Evolutionary conservation across 2,797 vertebrate genomes (phyloP).

Genomic region (Okamejei kenojei): DNA sequence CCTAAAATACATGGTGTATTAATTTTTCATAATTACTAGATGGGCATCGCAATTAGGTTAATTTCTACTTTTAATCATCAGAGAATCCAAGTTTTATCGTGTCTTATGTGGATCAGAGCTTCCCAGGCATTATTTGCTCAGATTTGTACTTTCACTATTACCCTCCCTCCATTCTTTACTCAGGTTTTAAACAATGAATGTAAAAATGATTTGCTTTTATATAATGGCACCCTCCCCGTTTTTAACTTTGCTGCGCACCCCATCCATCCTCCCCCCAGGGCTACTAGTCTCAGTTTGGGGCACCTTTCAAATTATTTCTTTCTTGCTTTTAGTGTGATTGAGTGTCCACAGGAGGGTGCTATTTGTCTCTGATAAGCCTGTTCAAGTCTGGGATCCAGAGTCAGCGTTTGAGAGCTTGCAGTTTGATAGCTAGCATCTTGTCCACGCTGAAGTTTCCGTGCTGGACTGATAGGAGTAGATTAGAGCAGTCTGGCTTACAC

Average conservation of each 20-base stretch:
- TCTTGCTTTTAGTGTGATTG: background rate
- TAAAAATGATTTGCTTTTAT: too few relatives aligned
- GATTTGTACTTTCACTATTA: too few relatives aligned
- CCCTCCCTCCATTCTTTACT: too few relatives aligned
- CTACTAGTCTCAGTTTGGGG: too few relatives aligned
- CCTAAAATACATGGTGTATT: background rate
- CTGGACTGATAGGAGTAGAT: constrained; percentile 16
- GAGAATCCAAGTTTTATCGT: background rate
- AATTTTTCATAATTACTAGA: background rate
- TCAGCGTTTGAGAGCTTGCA: constrained; percentile 7
- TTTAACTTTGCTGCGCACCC: too few relatives aligned
- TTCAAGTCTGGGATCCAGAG: background rate
- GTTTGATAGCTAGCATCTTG: constrained; percentile 11
- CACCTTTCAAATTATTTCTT: background rate
- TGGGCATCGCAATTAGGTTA: background rate
- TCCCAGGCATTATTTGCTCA: too few relatives aligned
- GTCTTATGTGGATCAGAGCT: background rate
- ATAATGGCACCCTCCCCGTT: too few relatives aligned
- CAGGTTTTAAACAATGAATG: too few relatives aligned
- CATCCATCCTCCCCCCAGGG: too few relatives aligned
- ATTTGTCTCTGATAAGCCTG: background rate
- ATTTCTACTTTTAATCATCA: background rate
- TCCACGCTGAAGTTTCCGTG: background rate
- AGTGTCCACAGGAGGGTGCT: background rate
- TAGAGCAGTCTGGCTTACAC: constrained; percentile 2